Conservation (phyloP, 1,140 invertebrate species). For the Drosophila nigromelanica region DNA sequence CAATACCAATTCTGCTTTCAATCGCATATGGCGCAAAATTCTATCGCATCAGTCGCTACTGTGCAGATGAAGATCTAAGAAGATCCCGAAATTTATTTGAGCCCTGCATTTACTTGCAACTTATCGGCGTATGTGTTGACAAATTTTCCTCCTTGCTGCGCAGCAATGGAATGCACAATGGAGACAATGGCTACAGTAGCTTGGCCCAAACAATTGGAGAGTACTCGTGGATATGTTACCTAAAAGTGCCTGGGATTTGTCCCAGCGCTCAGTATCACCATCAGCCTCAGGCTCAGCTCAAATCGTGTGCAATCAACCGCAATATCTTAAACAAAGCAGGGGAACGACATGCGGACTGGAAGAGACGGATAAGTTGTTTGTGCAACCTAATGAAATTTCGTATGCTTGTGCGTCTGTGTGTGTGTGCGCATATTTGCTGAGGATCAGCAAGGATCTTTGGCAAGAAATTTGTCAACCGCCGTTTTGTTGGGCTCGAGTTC, state of each 20-base stretch:
- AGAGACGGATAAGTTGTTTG: conserved; percentile 67
- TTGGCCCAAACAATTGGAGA: conserved; percentile 51
- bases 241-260: conserved; percentile 52
- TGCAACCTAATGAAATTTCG: conserved; percentile 75
- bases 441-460: conserved; percentile 67
- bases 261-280: not conserved
- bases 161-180: conserved; percentile 5
- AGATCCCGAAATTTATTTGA: conserved; percentile 39
- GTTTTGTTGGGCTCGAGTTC: conserved; percentile 61
- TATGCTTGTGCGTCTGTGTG: conserved; percentile 5
- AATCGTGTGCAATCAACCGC: conserved; percentile 83
- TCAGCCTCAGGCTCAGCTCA: conserved; percentile 36
- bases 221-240: conserved; percentile 69
- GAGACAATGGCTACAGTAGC: conserved; percentile 38
- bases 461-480: conserved; percentile 70
- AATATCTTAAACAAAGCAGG: conserved; percentile 67
- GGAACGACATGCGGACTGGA: conserved; percentile 10
- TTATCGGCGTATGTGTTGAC: conserved; percentile 47
- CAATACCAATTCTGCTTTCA: conserved; percentile 1
- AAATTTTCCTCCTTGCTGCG: conserved; percentile 52
- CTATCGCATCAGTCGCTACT: not conserved
- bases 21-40: conserved; percentile 29
- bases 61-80: conserved; percentile 28
- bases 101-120: conserved; percentile 1
- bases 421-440: conserved; percentile 20